Evolutionary conservation across 2,888 invertebrate genomes (phyloP).

Genomic region (Caenorhabditis sulstoni): DNA sequence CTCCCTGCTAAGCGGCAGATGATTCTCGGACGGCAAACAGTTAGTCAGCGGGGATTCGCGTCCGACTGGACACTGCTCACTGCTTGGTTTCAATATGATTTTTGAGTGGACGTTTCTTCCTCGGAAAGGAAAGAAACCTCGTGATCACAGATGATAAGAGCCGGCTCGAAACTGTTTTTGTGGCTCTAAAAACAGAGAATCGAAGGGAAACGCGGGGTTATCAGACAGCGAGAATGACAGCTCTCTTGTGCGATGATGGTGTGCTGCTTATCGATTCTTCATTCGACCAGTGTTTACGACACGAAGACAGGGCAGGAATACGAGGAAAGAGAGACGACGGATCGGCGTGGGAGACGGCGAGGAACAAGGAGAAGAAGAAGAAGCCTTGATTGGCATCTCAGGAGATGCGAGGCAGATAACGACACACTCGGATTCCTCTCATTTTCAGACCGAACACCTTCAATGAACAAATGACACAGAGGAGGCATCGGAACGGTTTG

Average conservation of each 20-base stretch:
- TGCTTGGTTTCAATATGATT: no score
- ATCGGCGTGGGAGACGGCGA: no score
- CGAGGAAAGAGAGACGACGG: neutral
- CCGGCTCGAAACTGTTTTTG: neutral
- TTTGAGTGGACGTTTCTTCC: no score
- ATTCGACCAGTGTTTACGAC: constrained; percentile 26
- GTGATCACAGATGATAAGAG: no score
- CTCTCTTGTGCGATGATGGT: neutral
- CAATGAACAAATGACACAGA: no score
- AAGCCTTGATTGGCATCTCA: no score
- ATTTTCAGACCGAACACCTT: no score
- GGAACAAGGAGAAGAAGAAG: no score
- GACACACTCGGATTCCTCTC: no score
- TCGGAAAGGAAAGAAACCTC: no score
- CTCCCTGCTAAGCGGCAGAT: constrained; percentile 11
- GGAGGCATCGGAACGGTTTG: no score
- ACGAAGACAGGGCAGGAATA: constrained; percentile 7
- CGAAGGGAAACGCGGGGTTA: constrained; percentile 5
- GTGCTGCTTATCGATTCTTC: constrained; percentile 37
- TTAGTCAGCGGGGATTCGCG: constrained; percentile 10
- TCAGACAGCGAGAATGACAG: constrained; percentile 2
- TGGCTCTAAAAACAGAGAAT: constrained; percentile 1
- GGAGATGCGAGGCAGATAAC: no score
- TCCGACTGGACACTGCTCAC: neutral
- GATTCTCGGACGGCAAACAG: constrained; percentile 10